These are phyloP conservation scores for Drosophila tani DNA, from an alignment of 1,140 invertebrate genomes.

Conservation along the genomic window DNA sequence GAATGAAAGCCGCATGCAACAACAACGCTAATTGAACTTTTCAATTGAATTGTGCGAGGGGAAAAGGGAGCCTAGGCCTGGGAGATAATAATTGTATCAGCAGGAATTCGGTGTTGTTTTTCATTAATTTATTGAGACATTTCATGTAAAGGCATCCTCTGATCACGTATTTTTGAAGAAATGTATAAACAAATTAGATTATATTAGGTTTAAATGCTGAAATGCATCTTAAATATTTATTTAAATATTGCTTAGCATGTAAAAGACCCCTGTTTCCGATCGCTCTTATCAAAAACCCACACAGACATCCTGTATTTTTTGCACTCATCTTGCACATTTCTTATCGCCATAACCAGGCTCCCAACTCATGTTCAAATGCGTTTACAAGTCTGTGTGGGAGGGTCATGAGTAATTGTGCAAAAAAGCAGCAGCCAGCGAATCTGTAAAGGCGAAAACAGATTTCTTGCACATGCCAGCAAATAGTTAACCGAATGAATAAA, in stretches of 20 bases:
- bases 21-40: constrained; percentile 63
- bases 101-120: too few relatives aligned
- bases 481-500: constrained; percentile 49
- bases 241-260: neutral
- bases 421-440: constrained; percentile 28
- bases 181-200: neutral
- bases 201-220: neutral
- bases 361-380: constrained; percentile 12
- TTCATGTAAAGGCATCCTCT: neutral
- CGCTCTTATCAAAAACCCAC: constrained; percentile 7
- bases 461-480: constrained; percentile 51
- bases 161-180: neutral
- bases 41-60: constrained; percentile 53
- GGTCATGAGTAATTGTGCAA: constrained; percentile 30
- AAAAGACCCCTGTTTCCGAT: constrained; percentile 12
- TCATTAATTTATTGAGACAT: neutral
- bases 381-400: constrained; percentile 18
- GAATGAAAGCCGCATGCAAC: constrained; percentile 27
- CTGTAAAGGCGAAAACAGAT: constrained; percentile 34
- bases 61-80: neutral
- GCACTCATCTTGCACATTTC: constrained; percentile 21
- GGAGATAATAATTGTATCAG: neutral
- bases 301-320: constrained; percentile 4
- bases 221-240: neutral
- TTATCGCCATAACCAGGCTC: constrained; percentile 22